phyloP scores from a whole-genome alignment of 30 jellyfish, hydroid and myxozoan species.

The Calvadosia cruxmelitensis region DNA sequence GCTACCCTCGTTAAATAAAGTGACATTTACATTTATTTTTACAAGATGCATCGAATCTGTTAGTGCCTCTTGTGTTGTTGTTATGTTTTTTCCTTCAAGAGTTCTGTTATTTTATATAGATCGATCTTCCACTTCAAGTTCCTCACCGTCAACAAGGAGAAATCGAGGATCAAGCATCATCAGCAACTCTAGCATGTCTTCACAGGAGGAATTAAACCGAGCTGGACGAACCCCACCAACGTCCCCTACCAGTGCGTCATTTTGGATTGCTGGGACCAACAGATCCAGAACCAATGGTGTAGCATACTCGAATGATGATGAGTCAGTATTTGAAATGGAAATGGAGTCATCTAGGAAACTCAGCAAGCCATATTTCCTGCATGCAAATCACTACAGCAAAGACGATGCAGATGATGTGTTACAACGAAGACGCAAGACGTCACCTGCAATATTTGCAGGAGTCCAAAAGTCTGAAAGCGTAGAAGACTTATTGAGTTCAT shows the following conservation, averaged over 20 bases:
- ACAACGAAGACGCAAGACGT: constrained; percentile 6
- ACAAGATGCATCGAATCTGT: no score
- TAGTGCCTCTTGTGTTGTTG: no score
- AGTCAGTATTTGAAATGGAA: not conserved
- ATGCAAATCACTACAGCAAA: not conserved
- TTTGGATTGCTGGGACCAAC: not conserved
- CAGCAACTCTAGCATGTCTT: constrained; percentile 77
- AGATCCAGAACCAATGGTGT: not conserved
- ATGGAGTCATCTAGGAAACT: not conserved
- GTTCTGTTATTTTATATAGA: no score
- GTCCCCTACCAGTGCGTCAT: constrained; percentile 18
- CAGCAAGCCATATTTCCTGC: not conserved
- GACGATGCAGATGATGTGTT: not conserved
- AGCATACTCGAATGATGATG: not conserved
- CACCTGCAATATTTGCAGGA: constrained; percentile 7
- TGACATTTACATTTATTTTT: no score
- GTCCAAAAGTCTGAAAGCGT: constrained; percentile 2
- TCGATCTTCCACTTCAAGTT: not conserved
- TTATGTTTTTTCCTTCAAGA: no score
- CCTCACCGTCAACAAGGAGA: constrained; percentile 24
- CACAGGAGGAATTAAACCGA: constrained; percentile 57
- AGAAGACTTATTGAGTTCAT: constrained; percentile 1
- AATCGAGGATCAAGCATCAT: constrained; percentile 48
- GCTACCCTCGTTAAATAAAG: no score
- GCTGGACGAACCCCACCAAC: constrained; percentile 9